Base-by-base conservation (phyloP, 2,888 invertebrate genomes). In the Sphaerophoria rueppellii region DNA sequence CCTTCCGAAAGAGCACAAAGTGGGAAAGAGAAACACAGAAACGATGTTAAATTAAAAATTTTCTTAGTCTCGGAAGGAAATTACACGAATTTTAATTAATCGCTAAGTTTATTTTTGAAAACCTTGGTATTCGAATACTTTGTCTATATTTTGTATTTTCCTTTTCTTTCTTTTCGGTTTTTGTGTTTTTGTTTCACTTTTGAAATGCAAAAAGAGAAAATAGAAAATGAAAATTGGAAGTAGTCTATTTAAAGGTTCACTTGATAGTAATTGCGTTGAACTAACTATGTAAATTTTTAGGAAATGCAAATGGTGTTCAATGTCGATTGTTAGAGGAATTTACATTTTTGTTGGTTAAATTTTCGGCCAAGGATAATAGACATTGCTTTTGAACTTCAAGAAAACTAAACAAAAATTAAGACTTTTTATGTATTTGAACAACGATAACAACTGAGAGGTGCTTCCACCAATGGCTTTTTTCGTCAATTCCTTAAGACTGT, bases 251-350 rank as follows among this genome's bases (percentile, higher is more conserved):
- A 54, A 52, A 54, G 65, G 48, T 65, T 50, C 65, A 65, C 9
- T 50, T 61, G 61, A 72, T 60, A 34, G 61, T 69, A 73, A 73
- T 50, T 34, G 57, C 61, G 61, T 78, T 58, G 63, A 48, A 54
- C 70, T 70, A 74, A 82, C 78, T 78, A 73, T 54, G 73, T 24
- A 70, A 57, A 77, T 77, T 77, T 78, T 55, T 72, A 63, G 48
- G 32, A 73, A 73, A 60, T 40, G 40, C 24, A 54, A 67, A 54
- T 67, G n/a, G n/a, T 52, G 3, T 43, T 63, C 34, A n/a, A 63
- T 40, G 61, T 9, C 40, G 37, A 65, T 46, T 35, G 65, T 35
- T n/a, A 52, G 48, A 55, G 46, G 11, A 65, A 11, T 4, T 60
- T 60, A 60, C 43, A 40, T 43, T 24, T 24, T 60, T 40, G 16